Base-by-base conservation (phyloP, 2,113 vertebrate species). In the Irena cyanogastra region DNA sequence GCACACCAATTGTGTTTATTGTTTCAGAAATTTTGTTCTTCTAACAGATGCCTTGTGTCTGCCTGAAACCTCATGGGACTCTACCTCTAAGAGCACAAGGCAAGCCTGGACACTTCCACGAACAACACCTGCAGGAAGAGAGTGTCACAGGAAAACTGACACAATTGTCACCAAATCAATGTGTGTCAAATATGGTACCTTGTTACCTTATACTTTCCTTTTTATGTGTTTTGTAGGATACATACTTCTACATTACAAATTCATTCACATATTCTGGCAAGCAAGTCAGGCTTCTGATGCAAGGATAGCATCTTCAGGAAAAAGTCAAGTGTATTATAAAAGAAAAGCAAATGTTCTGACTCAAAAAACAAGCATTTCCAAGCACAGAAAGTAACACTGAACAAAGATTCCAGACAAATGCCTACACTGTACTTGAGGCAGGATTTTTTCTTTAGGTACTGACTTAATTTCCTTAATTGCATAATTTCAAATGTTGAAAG, bases 121-220 rank as follows among this genome's bases (percentile, higher is more conserved):
- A 83, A 35, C 52, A 94, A 77, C 88, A 92, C 41, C 86, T 95
- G 88, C 79, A 88, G 86, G 89, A 83, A 96, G 74, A 76, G 30
- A 5, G 13, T 10, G 18, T 70, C 80, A 87, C 56, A 78, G 83
- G 77, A 92, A 89, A 89, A 81, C 45, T 11, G 56, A 83, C 80
- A 88, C 54, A 75, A 84, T 13, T 75, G 56, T 57, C 5, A 0
- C 30, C 35, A 78, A 60, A 81, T 44, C 47, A 44, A 8, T 1
- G 12, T 4, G 11, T 14, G 65, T n/a, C 80, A 70, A 75, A 70
- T 0, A 0, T 31, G 33, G 69, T 88, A 47, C 52, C 44, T 45
- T 20, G 23, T 47, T 68, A 71, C 23, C 16, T 61, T 11, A 39
- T 9, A 19, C 13, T 31, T 35, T 26, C 42, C 49, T 69, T 65